Percentiles rank a stretch among this genome's conserved stretches.
Evolutionary conservation across 1,140 invertebrate species (phyloP).

Genomic region (Trachymyrmex cornetzi): DNA sequence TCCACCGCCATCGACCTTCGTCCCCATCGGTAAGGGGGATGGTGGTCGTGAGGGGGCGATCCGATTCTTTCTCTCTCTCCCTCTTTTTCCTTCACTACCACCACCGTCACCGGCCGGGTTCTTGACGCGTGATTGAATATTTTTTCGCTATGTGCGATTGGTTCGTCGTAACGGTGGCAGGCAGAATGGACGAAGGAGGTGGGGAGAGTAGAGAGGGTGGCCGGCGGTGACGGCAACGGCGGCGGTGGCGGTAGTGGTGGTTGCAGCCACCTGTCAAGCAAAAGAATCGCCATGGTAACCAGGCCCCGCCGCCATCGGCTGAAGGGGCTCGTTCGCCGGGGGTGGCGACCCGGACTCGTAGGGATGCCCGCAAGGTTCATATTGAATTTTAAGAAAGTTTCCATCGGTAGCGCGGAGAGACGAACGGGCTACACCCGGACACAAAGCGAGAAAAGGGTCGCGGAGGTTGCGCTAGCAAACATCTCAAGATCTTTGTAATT

Average conservation of each 20-base stretch:
- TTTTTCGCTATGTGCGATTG: constrained; percentile 86
- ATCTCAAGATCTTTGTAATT: not conserved
- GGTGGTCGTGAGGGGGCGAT: constrained; percentile 75
- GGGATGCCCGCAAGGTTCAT: constrained; percentile 79
- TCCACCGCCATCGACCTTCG: constrained; percentile 78
- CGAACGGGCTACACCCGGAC: constrained; percentile 30
- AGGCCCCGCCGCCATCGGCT: constrained; percentile 76
- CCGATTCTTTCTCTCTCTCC: constrained; percentile 68
- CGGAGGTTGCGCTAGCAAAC: constrained; percentile 6
- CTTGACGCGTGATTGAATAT: constrained; percentile 87
- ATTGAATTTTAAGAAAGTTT: constrained; percentile 84
- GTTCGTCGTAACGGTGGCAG: constrained; percentile 82
- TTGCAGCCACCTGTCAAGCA: constrained; percentile 85
- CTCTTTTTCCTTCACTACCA: constrained; percentile 71
- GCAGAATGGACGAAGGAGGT: constrained; percentile 74
- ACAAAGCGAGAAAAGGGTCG: constrained; percentile 36
- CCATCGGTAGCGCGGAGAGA: constrained; percentile 70
- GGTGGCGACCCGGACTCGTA: constrained; percentile 73
- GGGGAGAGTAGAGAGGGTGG: constrained; percentile 55
- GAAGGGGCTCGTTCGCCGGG: constrained; percentile 74
- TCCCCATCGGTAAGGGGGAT: constrained; percentile 69
- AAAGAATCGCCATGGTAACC: constrained; percentile 86
- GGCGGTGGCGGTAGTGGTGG: constrained; percentile 69
- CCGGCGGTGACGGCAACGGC: constrained; percentile 53
- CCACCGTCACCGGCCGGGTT: constrained; percentile 75